Evolutionary conservation across 2,888 invertebrate species (phyloP), one percentile per base, ranked within the genome.

Genomic region (Gibbula magus): DNA sequence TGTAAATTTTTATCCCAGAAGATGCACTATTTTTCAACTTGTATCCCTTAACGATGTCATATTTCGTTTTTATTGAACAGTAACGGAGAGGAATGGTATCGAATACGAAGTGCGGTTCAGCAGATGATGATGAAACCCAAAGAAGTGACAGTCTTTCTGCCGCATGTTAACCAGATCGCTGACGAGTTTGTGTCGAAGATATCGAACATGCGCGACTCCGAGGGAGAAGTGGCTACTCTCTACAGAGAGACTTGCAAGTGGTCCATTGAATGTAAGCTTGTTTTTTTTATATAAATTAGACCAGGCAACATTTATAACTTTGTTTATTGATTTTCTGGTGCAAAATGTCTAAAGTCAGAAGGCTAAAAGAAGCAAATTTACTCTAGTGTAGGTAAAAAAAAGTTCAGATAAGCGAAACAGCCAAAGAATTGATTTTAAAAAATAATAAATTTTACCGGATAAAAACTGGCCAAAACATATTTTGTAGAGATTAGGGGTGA

Each of bases 81-180:
- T 0, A 97, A 98, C 91, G 98, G 98, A 0, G 97, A 97, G 82
- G 95, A 96, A 88, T 98, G 98, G 98, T 96, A 96, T 84, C 95
- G 95, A 88, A 96, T 98, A 92, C 95, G 98, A 16, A 96, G 96
- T 0, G 96, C 96, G 86, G 97, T 98, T 0, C 98, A 98, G 91
- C 96, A 96, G 87, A 96, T 97, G 2, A 96, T 98, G 89, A 94
- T 98, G 82, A 96, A 97, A 91, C 95, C 97, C 0, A 96, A 96
- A 70, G 95, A 95, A 0, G 96, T 96, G 0, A 95, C 95, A 25
- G 95, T 95, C 90, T 96, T 96, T 89, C 94, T 96, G 0, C 94
- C 94, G 3, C 94, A 95, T 0, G 96, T 96, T 22, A 95, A 95
- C 85, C 94, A 95, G 85, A 96, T 96, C 0, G 96, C 96, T 0